Conservation (phyloP, 2,113 vertebrate species). For the Cariama cristata region DNA sequence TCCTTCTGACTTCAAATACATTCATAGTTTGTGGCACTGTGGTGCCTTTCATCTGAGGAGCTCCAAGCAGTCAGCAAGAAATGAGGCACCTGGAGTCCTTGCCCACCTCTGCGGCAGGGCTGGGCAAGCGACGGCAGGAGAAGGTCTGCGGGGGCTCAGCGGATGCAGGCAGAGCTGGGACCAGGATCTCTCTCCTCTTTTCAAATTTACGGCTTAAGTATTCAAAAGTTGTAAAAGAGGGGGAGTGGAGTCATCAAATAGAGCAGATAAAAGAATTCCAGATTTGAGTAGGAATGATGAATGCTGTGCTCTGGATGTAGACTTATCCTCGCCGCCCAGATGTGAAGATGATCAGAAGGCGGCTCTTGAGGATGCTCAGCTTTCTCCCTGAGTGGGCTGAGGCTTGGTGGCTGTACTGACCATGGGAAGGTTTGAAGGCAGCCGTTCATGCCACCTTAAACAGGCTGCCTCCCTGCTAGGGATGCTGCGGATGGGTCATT, state of each 20-base stretch:
- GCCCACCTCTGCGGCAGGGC: not conserved
- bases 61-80: not conserved
- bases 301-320: not conserved
- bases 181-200: not conserved
- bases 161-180: not conserved
- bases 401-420: not conserved
- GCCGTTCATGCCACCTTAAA: fast-evolving
- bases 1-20: not conserved
- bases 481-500: not conserved
- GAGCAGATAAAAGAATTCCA: not conserved
- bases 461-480: not conserved
- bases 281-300: not conserved
- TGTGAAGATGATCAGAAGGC: not conserved
- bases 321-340: not conserved
- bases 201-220: not conserved
- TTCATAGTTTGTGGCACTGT: not conserved
- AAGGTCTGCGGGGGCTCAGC: not conserved
- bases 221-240: not conserved
- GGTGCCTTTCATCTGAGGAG: not conserved
- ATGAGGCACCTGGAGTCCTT: not conserved
- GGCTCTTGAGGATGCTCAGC: not conserved
- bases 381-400: not conserved
- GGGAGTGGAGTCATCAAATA: not conserved
- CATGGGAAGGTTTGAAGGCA: not conserved
- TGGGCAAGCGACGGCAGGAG: not conserved